A percentile compares a stretch with the other conserved stretches of the same genome.
Evolutionary conservation across 2,888 invertebrate genomes (phyloP).

Genomic region (Brachylomia viminalis): DNA sequence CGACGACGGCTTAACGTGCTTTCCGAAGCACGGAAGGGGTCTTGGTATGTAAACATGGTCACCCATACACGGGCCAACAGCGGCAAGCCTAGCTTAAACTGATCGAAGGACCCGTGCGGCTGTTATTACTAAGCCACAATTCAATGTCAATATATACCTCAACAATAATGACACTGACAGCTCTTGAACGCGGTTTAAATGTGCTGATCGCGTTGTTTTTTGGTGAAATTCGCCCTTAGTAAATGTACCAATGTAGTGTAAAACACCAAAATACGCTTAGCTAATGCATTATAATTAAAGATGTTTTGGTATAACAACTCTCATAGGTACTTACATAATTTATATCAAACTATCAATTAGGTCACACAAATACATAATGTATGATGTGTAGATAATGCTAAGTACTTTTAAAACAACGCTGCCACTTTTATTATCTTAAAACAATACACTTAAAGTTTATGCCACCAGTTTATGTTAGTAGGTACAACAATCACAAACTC

Average conservation of each 20-base stretch:
- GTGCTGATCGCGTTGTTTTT: not conserved
- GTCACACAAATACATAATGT: conserved; percentile 34
- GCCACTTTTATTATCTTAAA: conserved; percentile 25
- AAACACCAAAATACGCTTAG: not conserved
- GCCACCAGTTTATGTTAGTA: not conserved
- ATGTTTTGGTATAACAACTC: not conserved
- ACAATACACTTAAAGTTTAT: conserved; percentile 13
- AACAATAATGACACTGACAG: not conserved
- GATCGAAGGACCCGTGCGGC: no score
- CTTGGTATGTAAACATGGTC: no score
- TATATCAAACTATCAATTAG: conserved; percentile 39
- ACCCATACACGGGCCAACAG: no score
- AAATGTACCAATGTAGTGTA: not conserved
- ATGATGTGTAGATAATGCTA: conserved; percentile 26
- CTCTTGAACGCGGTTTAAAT: no score
- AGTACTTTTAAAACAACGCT: conserved; percentile 46
- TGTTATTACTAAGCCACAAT: no score
- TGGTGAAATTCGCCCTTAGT: not conserved
- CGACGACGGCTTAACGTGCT: no score
- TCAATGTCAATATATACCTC: no score
- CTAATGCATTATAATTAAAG: not conserved
- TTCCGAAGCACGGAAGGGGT: no score
- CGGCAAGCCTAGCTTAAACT: no score
- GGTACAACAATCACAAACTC: not conserved
- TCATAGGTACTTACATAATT: conserved; percentile 28